Evolutionary conservation across 2,113 vertebrate species (phyloP).

Genomic region (Protobothrops mucrosquamatus): DNA sequence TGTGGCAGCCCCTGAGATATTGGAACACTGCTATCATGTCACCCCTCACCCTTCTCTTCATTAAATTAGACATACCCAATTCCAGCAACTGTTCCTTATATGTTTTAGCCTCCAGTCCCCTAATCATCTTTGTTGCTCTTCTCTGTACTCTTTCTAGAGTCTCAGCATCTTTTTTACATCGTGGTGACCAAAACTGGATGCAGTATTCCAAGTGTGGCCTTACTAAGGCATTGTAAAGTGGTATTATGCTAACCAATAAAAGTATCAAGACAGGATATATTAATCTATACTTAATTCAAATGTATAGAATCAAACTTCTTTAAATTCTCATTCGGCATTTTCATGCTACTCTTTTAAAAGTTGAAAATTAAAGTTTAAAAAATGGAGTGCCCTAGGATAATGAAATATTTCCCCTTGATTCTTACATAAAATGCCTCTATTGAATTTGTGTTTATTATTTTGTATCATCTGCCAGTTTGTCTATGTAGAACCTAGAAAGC

Average conservation of each 20-base stretch:
- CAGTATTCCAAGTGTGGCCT: no score
- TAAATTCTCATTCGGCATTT: background rate
- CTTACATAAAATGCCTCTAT: background rate
- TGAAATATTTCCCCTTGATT: background rate
- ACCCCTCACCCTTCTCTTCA: no score
- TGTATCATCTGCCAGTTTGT: background rate
- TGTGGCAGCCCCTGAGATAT: no score
- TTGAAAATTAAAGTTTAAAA: background rate
- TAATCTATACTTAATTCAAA: background rate
- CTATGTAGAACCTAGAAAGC: background rate
- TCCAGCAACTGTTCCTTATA: no score
- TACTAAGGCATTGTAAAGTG: no score
- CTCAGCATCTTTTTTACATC: no score
- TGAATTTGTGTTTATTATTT: background rate
- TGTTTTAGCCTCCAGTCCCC: no score
- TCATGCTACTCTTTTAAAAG: background rate
- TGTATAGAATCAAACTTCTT: background rate
- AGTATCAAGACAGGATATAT: background rate
- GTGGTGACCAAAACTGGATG: no score
- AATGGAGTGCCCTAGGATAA: background rate
- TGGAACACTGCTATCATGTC: no score
- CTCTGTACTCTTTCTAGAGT: no score
- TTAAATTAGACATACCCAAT: no score
- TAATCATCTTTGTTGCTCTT: no score
- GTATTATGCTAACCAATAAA: background rate